phyloP scores from a whole-genome alignment of 2,888 invertebrate genomes.

The Hydraecia micacea region DNA sequence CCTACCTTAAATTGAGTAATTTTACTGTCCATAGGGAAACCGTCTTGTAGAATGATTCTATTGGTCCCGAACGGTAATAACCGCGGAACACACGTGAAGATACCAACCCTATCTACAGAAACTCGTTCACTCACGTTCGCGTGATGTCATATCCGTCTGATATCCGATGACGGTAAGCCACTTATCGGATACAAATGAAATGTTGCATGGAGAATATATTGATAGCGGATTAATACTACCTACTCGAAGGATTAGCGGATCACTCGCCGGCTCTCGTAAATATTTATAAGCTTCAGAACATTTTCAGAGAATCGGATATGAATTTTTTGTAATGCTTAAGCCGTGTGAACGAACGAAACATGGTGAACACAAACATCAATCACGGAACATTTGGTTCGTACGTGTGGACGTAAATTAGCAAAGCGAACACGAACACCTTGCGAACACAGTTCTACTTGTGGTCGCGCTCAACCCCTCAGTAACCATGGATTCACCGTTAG shows the following conservation, averaged over 20 bases:
- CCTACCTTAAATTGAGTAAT: neutral
- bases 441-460: too few relatives aligned
- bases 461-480: too few relatives aligned
- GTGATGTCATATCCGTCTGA: constrained; percentile 62
- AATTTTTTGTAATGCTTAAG: constrained; percentile 31
- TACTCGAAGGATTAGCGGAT: constrained; percentile 60
- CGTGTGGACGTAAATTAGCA: too few relatives aligned
- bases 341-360: too few relatives aligned
- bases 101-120: constrained; percentile 26
- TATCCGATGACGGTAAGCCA: constrained; percentile 61
- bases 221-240: constrained; percentile 63
- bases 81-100: neutral
- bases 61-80: constrained; percentile 7
- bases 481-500: too few relatives aligned
- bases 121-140: constrained; percentile 42
- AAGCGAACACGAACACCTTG: too few relatives aligned
- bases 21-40: neutral
- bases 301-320: constrained; percentile 43
- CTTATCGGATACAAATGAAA: constrained; percentile 65
- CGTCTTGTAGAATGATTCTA: neutral
- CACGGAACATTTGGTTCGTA: too few relatives aligned
- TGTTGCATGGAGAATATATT: constrained; percentile 59
- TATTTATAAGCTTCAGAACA: constrained; percentile 60
- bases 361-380: too few relatives aligned
- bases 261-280: constrained; percentile 54